phyloP scores from a whole-genome alignment of 2,888 invertebrate genomes.

The Busseola fusca region DNA sequence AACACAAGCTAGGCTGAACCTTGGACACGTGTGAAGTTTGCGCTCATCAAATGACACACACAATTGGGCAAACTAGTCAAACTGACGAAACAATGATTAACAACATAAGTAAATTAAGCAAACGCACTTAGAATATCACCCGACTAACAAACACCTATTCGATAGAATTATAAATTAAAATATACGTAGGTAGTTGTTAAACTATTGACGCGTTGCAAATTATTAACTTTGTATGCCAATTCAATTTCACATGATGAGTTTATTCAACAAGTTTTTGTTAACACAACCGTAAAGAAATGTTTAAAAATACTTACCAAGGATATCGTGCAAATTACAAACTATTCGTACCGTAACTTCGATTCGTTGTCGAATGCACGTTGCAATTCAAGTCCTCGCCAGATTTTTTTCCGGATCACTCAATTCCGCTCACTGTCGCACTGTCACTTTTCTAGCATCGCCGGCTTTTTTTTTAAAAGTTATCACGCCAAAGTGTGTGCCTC shows the following conservation, averaged over 20 bases:
- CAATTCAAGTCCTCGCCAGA: constrained; percentile 72
- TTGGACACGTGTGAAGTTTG: constrained; percentile 69
- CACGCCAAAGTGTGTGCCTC: constrained; percentile 74
- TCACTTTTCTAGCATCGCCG: constrained; percentile 82
- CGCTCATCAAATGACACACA: constrained; percentile 53
- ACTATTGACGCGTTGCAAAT: constrained; percentile 37
- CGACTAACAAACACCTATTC: constrained; percentile 1
- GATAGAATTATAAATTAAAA: constrained; percentile 43
- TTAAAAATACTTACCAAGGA: constrained; percentile 73
- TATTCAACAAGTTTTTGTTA: constrained; percentile 52
- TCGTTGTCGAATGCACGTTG: constrained; percentile 71
- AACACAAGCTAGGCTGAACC: constrained; percentile 55
- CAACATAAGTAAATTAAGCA: constrained; percentile 34
- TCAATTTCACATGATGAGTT: constrained; percentile 44
- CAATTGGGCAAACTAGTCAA: constrained; percentile 51
- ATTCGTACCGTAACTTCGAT: constrained; percentile 70
- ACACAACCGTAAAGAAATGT: constrained; percentile 49
- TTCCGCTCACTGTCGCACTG: constrained; percentile 84
- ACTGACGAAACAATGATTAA: constrained; percentile 48
- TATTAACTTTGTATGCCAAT: constrained; percentile 36
- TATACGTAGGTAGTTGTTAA: constrained; percentile 45
- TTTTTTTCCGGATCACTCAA: constrained; percentile 77
- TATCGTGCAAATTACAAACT: constrained; percentile 77
- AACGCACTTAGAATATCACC: constrained; percentile 34
- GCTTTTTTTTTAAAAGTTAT: constrained; percentile 75